Percentiles rank a stretch among this genome's conserved stretches.
Evolutionary conservation across 2,888 invertebrate species (phyloP).

Genomic region (Prosopocoilus inquinatus): DNA sequence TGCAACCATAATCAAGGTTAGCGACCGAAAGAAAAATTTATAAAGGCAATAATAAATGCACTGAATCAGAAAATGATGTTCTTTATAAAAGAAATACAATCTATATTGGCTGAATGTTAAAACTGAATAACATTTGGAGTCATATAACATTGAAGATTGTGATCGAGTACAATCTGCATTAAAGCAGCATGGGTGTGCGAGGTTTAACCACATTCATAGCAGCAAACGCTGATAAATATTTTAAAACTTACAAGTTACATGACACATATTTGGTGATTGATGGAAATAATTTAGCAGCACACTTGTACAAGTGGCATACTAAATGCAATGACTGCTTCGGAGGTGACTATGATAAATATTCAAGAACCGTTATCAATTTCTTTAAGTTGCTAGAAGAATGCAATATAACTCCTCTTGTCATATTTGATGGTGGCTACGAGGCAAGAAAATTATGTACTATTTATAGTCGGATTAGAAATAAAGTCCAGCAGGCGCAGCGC

Average conservation of each 20-base stretch:
- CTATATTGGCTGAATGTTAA: too few relatives aligned
- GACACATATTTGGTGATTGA: slow-evolving; percentile 74
- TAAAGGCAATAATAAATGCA: too few relatives aligned
- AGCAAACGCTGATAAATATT: slow-evolving; percentile 61
- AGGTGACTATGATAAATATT: slow-evolving; percentile 81
- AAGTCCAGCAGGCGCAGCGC: slow-evolving; percentile 58
- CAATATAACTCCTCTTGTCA: slow-evolving; percentile 67
- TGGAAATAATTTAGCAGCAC: slow-evolving; percentile 73
- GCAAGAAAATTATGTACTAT: slow-evolving; percentile 68
- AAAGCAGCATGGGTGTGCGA: slow-evolving; percentile 71
- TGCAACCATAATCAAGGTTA: too few relatives aligned
- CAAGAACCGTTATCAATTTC: slow-evolving; percentile 63
- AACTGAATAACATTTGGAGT: too few relatives aligned
- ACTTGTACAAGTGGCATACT: slow-evolving; percentile 63
- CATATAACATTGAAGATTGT: too few relatives aligned
- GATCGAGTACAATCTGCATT: too few relatives aligned
- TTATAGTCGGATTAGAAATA: slow-evolving; percentile 57
- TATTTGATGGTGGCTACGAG: slow-evolving; percentile 81
- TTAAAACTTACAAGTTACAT: slow-evolving; percentile 64
- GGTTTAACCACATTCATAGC: slow-evolving; percentile 82
- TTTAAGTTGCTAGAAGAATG: slow-evolving; percentile 70
- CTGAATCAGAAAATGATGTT: too few relatives aligned
- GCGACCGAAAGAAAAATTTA: too few relatives aligned
- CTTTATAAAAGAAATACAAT: too few relatives aligned
- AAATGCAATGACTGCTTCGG: slow-evolving; percentile 73